These are phyloP conservation scores for Etheostoma cragini DNA, from an alignment of 2,113 vertebrate genomes.

Conservation along the genomic window DNA sequence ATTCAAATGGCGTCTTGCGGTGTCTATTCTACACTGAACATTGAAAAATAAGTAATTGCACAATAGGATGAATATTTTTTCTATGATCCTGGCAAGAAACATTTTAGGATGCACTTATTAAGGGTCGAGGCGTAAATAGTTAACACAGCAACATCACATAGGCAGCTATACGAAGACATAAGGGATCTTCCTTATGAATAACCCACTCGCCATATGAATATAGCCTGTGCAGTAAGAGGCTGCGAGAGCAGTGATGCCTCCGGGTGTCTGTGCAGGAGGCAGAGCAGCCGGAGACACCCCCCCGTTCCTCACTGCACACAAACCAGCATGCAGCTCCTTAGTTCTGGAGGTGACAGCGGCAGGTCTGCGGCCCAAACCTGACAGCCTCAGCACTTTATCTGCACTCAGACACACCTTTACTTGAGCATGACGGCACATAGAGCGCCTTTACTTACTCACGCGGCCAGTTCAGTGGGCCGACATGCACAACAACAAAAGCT, in stretches of 20 bases:
- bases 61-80: not conserved
- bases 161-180: not conserved
- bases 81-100: not conserved
- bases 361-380: conserved; percentile 64
- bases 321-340: not conserved
- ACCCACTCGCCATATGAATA: conserved; percentile 5
- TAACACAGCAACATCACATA: conserved; percentile 17
- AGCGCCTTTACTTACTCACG: not conserved
- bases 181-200: conserved; percentile 17
- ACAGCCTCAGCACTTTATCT: conserved; percentile 24
- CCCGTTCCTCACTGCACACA: conserved; percentile 25
- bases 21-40: not conserved
- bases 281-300: conserved; percentile 54
- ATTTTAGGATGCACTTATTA: not conserved
- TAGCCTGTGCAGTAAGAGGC: not conserved
- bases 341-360: conserved; percentile 35
- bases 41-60: not conserved
- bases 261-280: conserved; percentile 13
- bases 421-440: not conserved
- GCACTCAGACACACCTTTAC: conserved; percentile 34
- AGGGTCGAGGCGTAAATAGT: not conserved
- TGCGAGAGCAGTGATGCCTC: conserved; percentile 3
- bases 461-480: not conserved
- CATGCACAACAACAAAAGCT: not conserved
- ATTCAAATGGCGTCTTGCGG: not conserved